Evolutionary conservation across 2,888 invertebrate genomes (phyloP).

Genomic region (Neocrepidodera transversa): DNA sequence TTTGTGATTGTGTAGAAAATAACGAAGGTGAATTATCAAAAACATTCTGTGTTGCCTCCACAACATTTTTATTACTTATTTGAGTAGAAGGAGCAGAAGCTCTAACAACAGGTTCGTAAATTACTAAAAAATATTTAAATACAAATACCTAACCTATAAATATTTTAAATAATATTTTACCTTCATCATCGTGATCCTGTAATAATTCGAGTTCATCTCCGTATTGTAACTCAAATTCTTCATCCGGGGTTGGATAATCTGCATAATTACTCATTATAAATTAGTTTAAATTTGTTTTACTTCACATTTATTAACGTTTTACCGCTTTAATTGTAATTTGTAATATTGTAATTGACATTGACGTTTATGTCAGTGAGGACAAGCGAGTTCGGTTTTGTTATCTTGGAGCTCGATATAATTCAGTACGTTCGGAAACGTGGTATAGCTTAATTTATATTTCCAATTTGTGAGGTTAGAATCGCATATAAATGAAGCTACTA

Average conservation of each 20-base stretch:
- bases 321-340: too few relatives aligned
- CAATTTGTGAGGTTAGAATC: too few relatives aligned
- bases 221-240: slow-evolving; percentile 73
- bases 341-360: too few relatives aligned
- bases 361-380: too few relatives aligned
- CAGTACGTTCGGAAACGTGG: too few relatives aligned
- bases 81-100: slow-evolving; percentile 46
- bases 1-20: slow-evolving; percentile 3
- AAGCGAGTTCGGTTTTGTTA: too few relatives aligned
- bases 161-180: slow-evolving; percentile 25
- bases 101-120: slow-evolving; percentile 40
- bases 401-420: too few relatives aligned
- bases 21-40: slow-evolving; percentile 5
- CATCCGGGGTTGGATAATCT: slow-evolving; percentile 65
- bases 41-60: neutral
- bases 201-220: slow-evolving; percentile 74
- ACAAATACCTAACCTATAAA: slow-evolving; percentile 18
- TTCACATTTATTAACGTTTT: too few relatives aligned
- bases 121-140: slow-evolving; percentile 39
- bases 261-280: slow-evolving; percentile 64
- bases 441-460: too few relatives aligned
- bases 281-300: neutral
- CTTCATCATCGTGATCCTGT: slow-evolving; percentile 60
- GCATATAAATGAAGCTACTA: too few relatives aligned
- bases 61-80: slow-evolving; percentile 14